These are phyloP conservation scores for Pyrochroa serraticornis DNA, from an alignment of 2,888 invertebrate species.

Conservation along the genomic window DNA sequence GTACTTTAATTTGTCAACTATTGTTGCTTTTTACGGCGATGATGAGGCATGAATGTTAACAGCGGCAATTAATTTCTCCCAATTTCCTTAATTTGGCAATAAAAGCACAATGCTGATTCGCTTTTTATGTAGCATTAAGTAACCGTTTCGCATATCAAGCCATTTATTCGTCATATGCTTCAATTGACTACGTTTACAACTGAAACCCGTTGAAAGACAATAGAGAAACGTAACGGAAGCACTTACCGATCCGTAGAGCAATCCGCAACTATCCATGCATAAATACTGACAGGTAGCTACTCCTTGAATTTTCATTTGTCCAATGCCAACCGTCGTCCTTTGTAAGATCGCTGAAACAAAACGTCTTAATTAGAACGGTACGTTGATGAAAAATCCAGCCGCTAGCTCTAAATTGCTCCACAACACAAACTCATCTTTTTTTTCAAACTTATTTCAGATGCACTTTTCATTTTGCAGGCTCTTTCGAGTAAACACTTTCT, in stretches of 20 bases:
- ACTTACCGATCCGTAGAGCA: conserved; percentile 88
- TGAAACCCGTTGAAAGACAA: conserved; percentile 3
- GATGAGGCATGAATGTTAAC: too few relatives aligned
- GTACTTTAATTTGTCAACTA: too few relatives aligned
- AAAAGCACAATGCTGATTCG: not conserved
- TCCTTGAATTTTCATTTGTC: conserved; percentile 87
- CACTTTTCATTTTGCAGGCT: too few relatives aligned
- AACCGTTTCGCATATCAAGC: conserved; percentile 4
- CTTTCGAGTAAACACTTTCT: too few relatives aligned
- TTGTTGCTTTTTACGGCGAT: too few relatives aligned
- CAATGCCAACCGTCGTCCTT: conserved; percentile 73
- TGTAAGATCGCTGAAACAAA: conserved; percentile 72
- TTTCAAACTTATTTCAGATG: too few relatives aligned
- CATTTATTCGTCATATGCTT: not conserved
- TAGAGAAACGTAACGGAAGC: conserved; percentile 9
- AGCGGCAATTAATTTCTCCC: too few relatives aligned
- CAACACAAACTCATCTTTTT: too few relatives aligned
- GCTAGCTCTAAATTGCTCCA: not conserved
- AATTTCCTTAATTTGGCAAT: not conserved
- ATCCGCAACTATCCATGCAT: conserved; percentile 88
- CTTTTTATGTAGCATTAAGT: conserved; percentile 6
- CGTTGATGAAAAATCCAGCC: not conserved
- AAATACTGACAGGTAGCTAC: conserved; percentile 86
- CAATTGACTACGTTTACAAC: conserved; percentile 10
- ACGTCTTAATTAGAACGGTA: conserved; percentile 6